Evolutionary conservation across 2,888 invertebrate genomes (phyloP).

Genomic region (Mesopsocus fuscifrons): DNA sequence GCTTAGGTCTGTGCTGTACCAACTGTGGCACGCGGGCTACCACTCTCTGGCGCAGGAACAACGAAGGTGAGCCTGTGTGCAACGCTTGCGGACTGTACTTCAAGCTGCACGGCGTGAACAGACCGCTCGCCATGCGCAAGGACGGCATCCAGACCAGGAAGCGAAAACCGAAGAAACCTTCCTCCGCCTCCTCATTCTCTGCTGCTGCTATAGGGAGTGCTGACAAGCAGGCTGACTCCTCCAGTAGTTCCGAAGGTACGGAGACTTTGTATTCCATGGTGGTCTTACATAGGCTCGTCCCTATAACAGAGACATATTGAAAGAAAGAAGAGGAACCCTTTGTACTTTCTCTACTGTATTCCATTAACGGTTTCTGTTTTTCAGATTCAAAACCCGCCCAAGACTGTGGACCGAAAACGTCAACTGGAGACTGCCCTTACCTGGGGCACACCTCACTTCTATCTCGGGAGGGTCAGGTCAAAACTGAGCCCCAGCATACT

Average conservation of each 20-base stretch:
- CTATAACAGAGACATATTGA: too few species aligned
- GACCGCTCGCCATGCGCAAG: slow-evolving; percentile 88
- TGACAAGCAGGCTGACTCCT: slow-evolving; percentile 3
- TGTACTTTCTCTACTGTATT: neutral
- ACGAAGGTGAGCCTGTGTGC: slow-evolving; percentile 96
- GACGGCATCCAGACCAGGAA: slow-evolving; percentile 94
- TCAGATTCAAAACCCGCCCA: slow-evolving; percentile 20
- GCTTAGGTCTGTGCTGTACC: slow-evolving; percentile 82
- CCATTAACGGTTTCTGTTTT: too few species aligned
- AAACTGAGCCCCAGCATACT: neutral
- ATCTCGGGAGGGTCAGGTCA: slow-evolving; percentile 18
- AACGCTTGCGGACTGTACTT: slow-evolving; percentile 94
- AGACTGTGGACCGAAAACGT: slow-evolving; percentile 15
- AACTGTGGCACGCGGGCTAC: slow-evolving; percentile 97
- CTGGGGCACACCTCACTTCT: slow-evolving; percentile 37
- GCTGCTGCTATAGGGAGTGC: slow-evolving; percentile 7
- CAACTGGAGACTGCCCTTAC: slow-evolving; percentile 24
- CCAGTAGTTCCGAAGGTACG: slow-evolving; percentile 8
- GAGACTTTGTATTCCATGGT: too few species aligned
- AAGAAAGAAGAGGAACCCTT: neutral
- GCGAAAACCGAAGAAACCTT: slow-evolving; percentile 71
- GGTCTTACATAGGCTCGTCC: too few species aligned
- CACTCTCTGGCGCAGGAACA: slow-evolving; percentile 93
- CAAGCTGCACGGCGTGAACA: slow-evolving; percentile 95
- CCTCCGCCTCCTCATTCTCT: slow-evolving; percentile 11